Base-by-base conservation (phyloP, 1,140 invertebrate genomes). In the Leptinotarsa undecemlineata region DNA sequence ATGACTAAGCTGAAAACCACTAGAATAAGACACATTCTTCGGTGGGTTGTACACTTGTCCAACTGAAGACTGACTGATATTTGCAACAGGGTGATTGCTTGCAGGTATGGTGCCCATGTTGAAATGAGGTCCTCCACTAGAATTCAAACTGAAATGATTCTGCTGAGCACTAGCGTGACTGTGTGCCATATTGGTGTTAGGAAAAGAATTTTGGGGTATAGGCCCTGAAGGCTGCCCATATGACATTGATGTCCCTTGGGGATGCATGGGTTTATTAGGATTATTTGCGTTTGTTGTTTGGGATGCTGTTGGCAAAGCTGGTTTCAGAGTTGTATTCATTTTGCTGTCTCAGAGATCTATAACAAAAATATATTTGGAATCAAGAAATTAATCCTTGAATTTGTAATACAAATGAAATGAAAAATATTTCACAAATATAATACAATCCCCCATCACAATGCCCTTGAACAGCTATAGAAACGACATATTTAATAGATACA, bases 291-390 rank as follows among this genome's bases (percentile, higher is more conserved):
- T 76, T 51, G 76, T 67, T 68, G 85, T 81, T 73, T 86, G 85
- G 85, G 85, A 73, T 85, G 86, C 82, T 79, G 87, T 83, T 74
- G 87, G 82, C 77, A 88, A 79, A 77, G 86, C 87, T 78, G 88
- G 87, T 84, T 88, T 88, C 83, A 88, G 81, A 81, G 87, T 86
- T 82, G 88, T 87, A 86, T 87, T 88, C 88, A 88, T 88, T 80
- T 84, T 76, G 72, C 20, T n/a, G 57, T 42, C 60, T 72, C 57
- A 71, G 17, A 61, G 26, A 33, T 57, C 17, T 74, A 33, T 13
- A 64, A 64, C 15, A 47, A 68, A 68, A 15, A 42, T 42, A 42
- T 42, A 42, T 42, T 42, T 42, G 33, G 8, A 42, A 11, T 42
- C 33, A 8, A 42, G 33, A 11, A 11, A 8, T 1, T 42, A 11